Evolutionary conservation across 2,113 vertebrate species (phyloP), one percentile per base, ranked within the genome.

Genomic region (Paedocypris sp.): DNA sequence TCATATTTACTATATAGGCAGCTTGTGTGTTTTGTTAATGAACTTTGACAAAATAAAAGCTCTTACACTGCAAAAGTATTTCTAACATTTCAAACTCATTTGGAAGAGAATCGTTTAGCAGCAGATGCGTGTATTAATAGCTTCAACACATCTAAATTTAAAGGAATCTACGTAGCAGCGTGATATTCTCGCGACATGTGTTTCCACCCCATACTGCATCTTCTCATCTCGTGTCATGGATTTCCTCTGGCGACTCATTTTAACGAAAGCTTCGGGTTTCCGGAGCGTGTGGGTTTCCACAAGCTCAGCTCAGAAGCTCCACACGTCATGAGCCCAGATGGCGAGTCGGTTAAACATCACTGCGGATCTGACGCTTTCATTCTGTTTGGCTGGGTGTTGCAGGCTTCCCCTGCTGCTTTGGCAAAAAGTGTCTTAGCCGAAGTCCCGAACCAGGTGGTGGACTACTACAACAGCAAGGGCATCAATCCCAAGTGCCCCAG

Each of bases 361-460:
- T 26, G 33, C n/a, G 2, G 28, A 12, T 39, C 18, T 56, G 13
- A 33, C 33, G 2, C 36, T 5, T 68, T 80, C 60, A 38, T 15
- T 51, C 53, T 72, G 18, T 72, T 76, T 36, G 25, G 6, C 74
- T 73, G 70, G 67, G 47, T 57, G n/a, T 13, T 73, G n/a, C 75
- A 98, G 94, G 94, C 94, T 6, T 93, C 94, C 68, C 94, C 94
- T 42, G 91, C 94, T 31, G 94, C 93, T 51, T 86, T 98, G 69
- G 94, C 94, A 38, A 97, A 97, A 82, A 94, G 85, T 0, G 94
- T 98, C 64, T 74, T 98, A 75, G 94, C 94, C 3, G 94, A 98
- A 83, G 94, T 98, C 73, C 94, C 94, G 65, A 94, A 98, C 73
- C 95, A 98, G 86, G 95, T 98, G 62, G 95, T 98, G 70, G 95